Conservation (phyloP, 1,140 invertebrate genomes). For the Drosophila ogumai region DNA sequence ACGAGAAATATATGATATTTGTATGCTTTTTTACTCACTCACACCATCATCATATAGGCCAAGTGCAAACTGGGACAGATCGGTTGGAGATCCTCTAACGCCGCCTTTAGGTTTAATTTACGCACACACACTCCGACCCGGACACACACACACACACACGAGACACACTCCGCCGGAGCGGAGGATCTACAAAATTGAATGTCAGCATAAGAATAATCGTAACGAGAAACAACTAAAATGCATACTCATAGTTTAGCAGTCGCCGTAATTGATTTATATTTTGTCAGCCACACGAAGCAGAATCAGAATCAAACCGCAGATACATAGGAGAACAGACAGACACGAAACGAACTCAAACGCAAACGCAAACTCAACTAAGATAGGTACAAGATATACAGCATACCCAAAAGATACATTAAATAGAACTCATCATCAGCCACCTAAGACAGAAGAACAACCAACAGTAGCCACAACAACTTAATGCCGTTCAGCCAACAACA, state of each 20-base stretch:
- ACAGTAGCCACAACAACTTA: constrained; percentile 59
- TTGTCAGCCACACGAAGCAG: constrained; percentile 61
- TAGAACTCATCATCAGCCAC: constrained; percentile 63
- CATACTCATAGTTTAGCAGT: constrained; percentile 78
- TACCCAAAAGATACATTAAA: constrained; percentile 46
- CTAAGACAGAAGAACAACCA: constrained; percentile 48
- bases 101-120: constrained; percentile 73
- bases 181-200: constrained; percentile 48
- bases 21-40: constrained; percentile 82
- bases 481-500: constrained; percentile 67
- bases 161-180: constrained; percentile 24
- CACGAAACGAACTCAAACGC: constrained; percentile 49
- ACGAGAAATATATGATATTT: constrained; percentile 70
- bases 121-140: constrained; percentile 36
- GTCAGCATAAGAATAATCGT: constrained; percentile 71
- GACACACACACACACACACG: constrained; percentile 42
- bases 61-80: constrained; percentile 47
- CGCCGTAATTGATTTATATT: constrained; percentile 71
- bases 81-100: constrained; percentile 42
- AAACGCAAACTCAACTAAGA: constrained; percentile 55
- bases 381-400: constrained; percentile 50
- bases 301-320: constrained; percentile 58
- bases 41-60: constrained; percentile 40
- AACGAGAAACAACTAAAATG: constrained; percentile 64
- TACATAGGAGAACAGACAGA: constrained; percentile 33